Conservation (phyloP, 2,797 vertebrate species). For the Yasuhikotakia modesta region DNA sequence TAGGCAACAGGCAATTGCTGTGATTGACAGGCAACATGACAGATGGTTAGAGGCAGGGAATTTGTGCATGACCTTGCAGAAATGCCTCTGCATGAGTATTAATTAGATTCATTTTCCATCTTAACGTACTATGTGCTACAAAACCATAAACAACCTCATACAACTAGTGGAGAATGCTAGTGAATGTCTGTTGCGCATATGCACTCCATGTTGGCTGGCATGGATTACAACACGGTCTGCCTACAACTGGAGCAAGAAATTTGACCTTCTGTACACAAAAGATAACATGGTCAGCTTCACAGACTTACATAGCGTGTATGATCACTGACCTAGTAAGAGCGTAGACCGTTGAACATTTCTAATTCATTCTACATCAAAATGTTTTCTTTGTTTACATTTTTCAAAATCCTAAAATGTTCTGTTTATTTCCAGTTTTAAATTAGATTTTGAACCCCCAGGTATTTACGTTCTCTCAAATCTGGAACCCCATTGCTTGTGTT, state of each 20-base stretch:
- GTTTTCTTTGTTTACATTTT: too few species aligned
- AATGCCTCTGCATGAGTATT: conserved; percentile 30
- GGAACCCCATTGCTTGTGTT: neutral
- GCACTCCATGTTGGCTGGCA: too few species aligned
- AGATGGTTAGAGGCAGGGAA: conserved; percentile 16
- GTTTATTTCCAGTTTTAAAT: neutral
- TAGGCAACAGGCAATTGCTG: conserved; percentile 10
- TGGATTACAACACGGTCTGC: neutral
- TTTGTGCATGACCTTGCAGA: conserved; percentile 31
- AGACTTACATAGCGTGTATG: neutral
- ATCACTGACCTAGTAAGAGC: neutral
- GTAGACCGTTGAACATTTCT: neutral
- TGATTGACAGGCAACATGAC: neutral
- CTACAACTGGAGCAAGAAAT: too few species aligned
- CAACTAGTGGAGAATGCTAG: neutral
- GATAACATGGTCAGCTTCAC: neutral
- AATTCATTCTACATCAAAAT: neutral
- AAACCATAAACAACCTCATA: neutral
- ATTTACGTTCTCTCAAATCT: neutral
- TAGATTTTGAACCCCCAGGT: neutral
- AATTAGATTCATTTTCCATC: conserved; percentile 45
- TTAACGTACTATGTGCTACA: conserved; percentile 20
- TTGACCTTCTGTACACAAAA: too few species aligned
- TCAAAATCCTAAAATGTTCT: neutral
- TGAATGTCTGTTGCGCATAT: too few species aligned